Evolutionary conservation across 2,113 vertebrate genomes (phyloP), one percentile per base, ranked within the genome.

Genomic region (Ranitomeya imitator): DNA sequence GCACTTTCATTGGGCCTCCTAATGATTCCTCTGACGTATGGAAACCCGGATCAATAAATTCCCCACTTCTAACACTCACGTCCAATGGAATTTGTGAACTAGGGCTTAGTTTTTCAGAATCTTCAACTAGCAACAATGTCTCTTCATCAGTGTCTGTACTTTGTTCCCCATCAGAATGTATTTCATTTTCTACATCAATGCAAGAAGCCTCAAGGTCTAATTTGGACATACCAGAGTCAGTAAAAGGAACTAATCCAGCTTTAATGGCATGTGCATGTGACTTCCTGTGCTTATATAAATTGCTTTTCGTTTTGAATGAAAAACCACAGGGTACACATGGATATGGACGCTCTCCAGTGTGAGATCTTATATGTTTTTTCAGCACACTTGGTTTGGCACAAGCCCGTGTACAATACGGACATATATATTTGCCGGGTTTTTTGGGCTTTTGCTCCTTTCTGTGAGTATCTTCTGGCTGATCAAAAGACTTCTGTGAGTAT

Each of bases 241-340:
- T 97, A 92, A 97, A 99, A 45, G 98, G 98, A 90, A 98, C 97
- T 69, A 99, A 92, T 69, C 98, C 98, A n/a, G 98, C 98, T 95
- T 99, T 99, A 93, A 99, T 99, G 89, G 98, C 98, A 86, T 99
- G 98, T 86, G 98, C 98, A 77, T 99, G 98, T 51, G 98, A 99
- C 91, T 99, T 99, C 90, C 98, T 96, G 92, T 99, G 98, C 94
- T 99, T 99, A 93, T 99, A 99, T 90, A 99, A 95, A 93, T 99
- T 99, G 93, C 98, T 99, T 94, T 99, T 99, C 0, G 98, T 99
- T 94, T 99, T 99, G 92, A 99, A 99, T 74, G 98, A 99, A 91
- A 99, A 99, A 87, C 98, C 98, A 90, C 98, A 99, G 67, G 98
- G 98, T 87, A 96, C 95, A 90, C 98, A 99, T 12, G 98, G 98